Evolutionary conservation across 2,113 vertebrate species (phyloP).

Genomic region (Tringa solitaria): DNA sequence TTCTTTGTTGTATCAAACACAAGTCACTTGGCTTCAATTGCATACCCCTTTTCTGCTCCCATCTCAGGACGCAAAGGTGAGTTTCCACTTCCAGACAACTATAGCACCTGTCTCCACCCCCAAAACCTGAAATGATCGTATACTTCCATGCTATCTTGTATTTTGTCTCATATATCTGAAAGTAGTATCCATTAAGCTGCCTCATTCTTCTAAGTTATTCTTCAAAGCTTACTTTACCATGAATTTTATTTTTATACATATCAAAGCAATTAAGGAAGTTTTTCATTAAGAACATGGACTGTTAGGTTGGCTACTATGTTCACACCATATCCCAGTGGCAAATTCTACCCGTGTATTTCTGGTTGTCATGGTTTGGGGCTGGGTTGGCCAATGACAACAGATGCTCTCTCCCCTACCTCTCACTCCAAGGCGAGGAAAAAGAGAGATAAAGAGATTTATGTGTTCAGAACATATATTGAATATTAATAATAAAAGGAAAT

Average conservation of each 20-base stretch:
- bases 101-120: background rate
- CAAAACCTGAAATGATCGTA: background rate
- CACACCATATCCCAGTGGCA: background rate
- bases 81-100: background rate
- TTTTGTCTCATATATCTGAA: background rate
- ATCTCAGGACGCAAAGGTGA: background rate
- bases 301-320: background rate
- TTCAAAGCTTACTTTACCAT: background rate
- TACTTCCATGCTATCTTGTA: background rate
- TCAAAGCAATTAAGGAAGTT: background rate
- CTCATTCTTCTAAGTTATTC: background rate
- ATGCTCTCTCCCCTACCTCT: no score
- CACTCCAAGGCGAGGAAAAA: no score
- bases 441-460: no score
- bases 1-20: background rate
- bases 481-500: no score
- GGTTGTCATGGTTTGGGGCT: no score
- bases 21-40: rapidly evolving
- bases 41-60: background rate
- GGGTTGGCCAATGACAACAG: no score
- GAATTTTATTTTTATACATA: background rate
- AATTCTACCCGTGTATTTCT: background rate
- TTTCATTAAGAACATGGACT: background rate
- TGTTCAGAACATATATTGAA: no score
- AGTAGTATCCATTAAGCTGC: background rate